phyloP scores from a whole-genome alignment of 1,140 invertebrate genomes.

The Drepana arcuata region DNA sequence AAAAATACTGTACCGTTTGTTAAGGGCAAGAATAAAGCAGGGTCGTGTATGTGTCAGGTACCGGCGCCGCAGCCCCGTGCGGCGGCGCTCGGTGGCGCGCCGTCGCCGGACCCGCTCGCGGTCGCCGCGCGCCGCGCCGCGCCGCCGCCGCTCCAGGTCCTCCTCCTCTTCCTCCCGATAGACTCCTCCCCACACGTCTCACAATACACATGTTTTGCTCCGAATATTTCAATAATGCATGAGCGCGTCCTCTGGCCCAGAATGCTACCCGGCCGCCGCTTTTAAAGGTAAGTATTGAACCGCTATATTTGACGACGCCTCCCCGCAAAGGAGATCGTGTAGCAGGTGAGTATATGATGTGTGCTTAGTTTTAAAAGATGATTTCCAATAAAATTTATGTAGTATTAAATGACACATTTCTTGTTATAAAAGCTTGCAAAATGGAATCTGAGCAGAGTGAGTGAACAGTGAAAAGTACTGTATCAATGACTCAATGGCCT shows the following conservation, averaged over 20 bases:
- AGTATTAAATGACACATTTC: slow-evolving; percentile 34
- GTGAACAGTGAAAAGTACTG: slow-evolving; percentile 41
- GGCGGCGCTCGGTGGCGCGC: slow-evolving; percentile 70
- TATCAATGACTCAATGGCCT: slow-evolving; percentile 23
- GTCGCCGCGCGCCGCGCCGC: slow-evolving; percentile 75
- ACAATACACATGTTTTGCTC: too few species aligned
- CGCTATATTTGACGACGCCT: too few species aligned
- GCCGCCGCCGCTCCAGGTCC: slow-evolving; percentile 85
- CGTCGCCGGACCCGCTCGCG: slow-evolving; percentile 75
- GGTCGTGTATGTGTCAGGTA: slow-evolving; percentile 69
- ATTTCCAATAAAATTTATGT: too few species aligned
- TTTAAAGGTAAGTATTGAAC: too few species aligned
- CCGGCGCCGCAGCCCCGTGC: slow-evolving; percentile 74
- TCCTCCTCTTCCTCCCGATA: slow-evolving; percentile 85
- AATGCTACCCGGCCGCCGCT: too few species aligned
- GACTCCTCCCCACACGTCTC: slow-evolving; percentile 14
- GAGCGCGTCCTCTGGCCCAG: too few species aligned
- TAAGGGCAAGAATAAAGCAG: too few species aligned
- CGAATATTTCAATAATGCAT: too few species aligned
- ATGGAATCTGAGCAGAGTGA: slow-evolving; percentile 54
- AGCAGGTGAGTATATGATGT: slow-evolving; percentile 9
- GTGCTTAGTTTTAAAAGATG: too few species aligned
- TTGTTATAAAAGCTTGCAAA: slow-evolving; percentile 65
- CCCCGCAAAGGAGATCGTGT: slow-evolving; percentile 1
- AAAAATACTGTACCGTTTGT: too few species aligned